Evolutionary conservation across 2,888 invertebrate species (phyloP), one percentile per base, ranked within the genome.

Genomic region (Lapara coniferarum): DNA sequence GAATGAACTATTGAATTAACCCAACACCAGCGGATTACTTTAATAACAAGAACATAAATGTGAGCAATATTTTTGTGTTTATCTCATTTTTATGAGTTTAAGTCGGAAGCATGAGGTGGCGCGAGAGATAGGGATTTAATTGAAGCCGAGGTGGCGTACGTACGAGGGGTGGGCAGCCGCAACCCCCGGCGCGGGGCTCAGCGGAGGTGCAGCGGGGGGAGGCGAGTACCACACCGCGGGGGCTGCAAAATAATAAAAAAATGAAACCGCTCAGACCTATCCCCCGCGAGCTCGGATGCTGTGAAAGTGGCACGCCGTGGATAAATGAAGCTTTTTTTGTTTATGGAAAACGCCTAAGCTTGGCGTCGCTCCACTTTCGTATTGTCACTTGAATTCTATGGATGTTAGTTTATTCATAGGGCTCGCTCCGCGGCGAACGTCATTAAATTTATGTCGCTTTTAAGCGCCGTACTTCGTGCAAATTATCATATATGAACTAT

Each of bases 241-340:
- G 87, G 87, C 83, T 83, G 86, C 82, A 77, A 87, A 89, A 92
- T 90, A 89, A 92, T 90, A 92, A 90, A 93, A 91, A 92, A 92
- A 89, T 88, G 86, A 88, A 87, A 83, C 87, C 84, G 78, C 83
- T 85, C 87, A 80, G 80, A 81, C 82, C 86, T 85, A 88, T 87
- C 89, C 85, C 90, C 92, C 89, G 89, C 91, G 84, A 90, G 91
- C 91, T 81, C 92, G 92, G 92, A 92, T 89, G 89, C 92, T 89
- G 89, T 92, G 93, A 92, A 92, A 93, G 91, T 92, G 92, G 92
- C 91, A 92, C 93, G 88, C 89, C 85, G 89, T 88, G 91, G 90
- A 92, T 92, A 92, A 93, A 93, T 93, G 91, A 92, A 91, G 86
- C 86, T 89, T 92, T 92, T 25, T 91, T 92, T 93, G 90, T 92